A percentile compares a stretch with the other conserved stretches of the same genome.
Evolutionary conservation across 2,888 invertebrate species (phyloP).

Genomic region (Tetrapedia diversipes): DNA sequence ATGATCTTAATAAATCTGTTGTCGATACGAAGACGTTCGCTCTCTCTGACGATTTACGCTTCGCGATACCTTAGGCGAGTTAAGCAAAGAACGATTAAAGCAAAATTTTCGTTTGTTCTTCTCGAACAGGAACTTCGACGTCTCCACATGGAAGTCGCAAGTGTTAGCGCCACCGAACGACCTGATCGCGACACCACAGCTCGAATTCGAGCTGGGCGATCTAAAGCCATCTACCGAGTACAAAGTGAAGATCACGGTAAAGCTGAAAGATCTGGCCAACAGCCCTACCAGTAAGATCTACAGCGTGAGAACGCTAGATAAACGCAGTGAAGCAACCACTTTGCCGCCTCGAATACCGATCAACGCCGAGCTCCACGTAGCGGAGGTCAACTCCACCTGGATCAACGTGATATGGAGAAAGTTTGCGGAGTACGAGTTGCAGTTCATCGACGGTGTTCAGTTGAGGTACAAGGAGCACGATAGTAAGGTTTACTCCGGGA

Average conservation of each 20-base stretch:
- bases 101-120: background rate
- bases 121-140: constrained; percentile 86
- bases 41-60: no score
- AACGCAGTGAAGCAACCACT: constrained; percentile 83
- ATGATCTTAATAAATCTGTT: no score
- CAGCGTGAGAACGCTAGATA: constrained; percentile 88
- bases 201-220: constrained; percentile 92
- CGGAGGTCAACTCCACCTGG: constrained; percentile 91
- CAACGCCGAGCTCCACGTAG: constrained; percentile 89
- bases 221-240: constrained; percentile 92
- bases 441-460: constrained; percentile 94
- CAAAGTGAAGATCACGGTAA: constrained; percentile 91
- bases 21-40: no score
- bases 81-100: background rate
- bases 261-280: constrained; percentile 90
- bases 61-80: no score
- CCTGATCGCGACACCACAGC: constrained; percentile 91
- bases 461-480: constrained; percentile 92
- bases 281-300: constrained; percentile 91
- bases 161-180: constrained; percentile 94
- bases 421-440: constrained; percentile 90
- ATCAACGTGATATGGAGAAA: constrained; percentile 92
- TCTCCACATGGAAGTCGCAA: constrained; percentile 91
- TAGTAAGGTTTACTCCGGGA: constrained; percentile 92
- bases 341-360: constrained; percentile 86